phyloP scores from a whole-genome alignment of 2,797 vertebrate species.

The Phoxinus dragarum region DNA sequence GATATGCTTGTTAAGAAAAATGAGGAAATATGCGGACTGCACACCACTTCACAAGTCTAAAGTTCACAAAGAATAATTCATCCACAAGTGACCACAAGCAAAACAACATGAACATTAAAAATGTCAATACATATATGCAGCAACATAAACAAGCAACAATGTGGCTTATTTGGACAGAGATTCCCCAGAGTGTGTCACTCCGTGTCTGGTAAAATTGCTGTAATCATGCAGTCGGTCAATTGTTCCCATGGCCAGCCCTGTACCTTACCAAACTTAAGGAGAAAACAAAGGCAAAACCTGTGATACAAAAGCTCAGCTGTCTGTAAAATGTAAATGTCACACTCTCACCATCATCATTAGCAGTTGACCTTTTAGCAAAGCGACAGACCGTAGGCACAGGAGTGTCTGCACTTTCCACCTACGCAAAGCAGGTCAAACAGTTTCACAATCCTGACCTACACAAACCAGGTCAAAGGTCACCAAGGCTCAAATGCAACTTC shows the following conservation, averaged over 20 bases:
- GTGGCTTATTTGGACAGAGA: constrained; percentile 2
- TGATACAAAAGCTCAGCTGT: background rate
- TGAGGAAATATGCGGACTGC: background rate
- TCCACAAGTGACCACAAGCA: background rate
- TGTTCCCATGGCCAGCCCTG: background rate
- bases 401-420: constrained; percentile 23
- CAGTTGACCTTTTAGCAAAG: constrained; percentile 38
- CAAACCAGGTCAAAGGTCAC: constrained; percentile 24
- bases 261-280: background rate
- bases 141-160: background rate
- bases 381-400: constrained; percentile 8
- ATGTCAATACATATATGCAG: background rate
- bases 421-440: constrained; percentile 15
- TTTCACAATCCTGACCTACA: constrained; percentile 5
- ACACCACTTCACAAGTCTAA: constrained; percentile 11
- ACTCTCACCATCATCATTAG: constrained; percentile 14
- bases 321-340: constrained; percentile 18
- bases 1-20: constrained; percentile 73
- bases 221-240: background rate
- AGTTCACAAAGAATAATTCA: background rate
- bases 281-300: background rate
- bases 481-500: background rate
- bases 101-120: background rate
- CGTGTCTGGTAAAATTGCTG: background rate
- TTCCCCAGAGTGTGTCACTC: background rate